Percentiles rank a stretch among this genome's conserved stretches.
Conservation (phyloP, 2,888 invertebrate genomes). For the Rhamnusium bicolor region DNA sequence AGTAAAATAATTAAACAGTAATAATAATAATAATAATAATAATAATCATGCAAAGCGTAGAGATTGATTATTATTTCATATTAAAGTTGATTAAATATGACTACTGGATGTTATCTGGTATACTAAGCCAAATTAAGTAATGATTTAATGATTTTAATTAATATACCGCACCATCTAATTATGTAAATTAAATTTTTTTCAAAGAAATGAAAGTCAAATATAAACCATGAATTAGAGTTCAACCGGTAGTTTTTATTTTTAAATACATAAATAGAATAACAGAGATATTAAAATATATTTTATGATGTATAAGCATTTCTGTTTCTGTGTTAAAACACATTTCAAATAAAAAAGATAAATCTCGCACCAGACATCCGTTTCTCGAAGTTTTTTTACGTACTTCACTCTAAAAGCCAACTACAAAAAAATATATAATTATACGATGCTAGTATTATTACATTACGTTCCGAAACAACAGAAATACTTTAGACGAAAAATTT, state of each 20-base stretch:
- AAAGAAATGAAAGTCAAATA: constrained; percentile 16
- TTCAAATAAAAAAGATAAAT: constrained; percentile 54
- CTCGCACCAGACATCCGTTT: constrained; percentile 53
- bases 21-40: background rate
- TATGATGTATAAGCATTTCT: constrained; percentile 55
- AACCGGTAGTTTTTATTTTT: constrained; percentile 44
- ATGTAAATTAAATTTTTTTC: constrained; percentile 33
- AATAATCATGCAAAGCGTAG: background rate
- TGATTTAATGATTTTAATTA: constrained; percentile 33
- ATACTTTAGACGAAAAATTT: constrained; percentile 36
- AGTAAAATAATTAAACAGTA: background rate
- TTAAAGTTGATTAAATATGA: background rate
- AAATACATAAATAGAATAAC: constrained; percentile 54
- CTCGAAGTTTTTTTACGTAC: constrained; percentile 47
- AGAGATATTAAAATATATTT: constrained; percentile 56
- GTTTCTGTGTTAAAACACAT: constrained; percentile 53
- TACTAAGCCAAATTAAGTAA: constrained; percentile 25
- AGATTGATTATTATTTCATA: constrained; percentile 2
- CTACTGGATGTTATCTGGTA: constrained; percentile 4
- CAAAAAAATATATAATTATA: constrained; percentile 40
- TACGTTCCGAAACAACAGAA: constrained; percentile 24
- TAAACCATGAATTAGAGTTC: background rate
- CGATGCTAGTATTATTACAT: constrained; percentile 28
- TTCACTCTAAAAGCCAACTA: constrained; percentile 38
- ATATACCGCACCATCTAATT: constrained; percentile 26